These are phyloP conservation scores for Dryobates pubescens DNA, from an alignment of 2,797 vertebrate species.

Conservation along the genomic window DNA sequence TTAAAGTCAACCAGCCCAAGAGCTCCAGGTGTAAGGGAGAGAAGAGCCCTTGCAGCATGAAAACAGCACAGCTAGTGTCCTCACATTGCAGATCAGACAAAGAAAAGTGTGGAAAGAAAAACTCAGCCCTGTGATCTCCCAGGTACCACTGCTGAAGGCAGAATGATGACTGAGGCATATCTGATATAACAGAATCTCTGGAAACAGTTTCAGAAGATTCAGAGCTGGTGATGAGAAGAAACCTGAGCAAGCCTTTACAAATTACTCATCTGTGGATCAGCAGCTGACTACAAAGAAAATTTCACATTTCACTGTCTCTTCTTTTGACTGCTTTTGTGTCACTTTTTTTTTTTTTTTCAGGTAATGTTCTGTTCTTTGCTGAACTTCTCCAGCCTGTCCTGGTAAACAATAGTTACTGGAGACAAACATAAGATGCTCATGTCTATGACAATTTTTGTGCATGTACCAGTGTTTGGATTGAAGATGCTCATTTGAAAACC, in stretches of 20 bases:
- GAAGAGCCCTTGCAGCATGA: not conserved
- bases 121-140: not conserved
- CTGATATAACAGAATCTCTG: constrained; percentile 1
- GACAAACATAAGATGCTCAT: not conserved
- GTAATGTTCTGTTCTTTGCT: not conserved
- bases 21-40: not conserved
- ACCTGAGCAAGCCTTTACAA: not conserved
- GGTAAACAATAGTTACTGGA: not conserved
- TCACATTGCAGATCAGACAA: not conserved
- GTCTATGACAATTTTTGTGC: not conserved
- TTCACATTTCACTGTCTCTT: not conserved
- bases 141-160: not conserved
- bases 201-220: constrained; percentile 7
- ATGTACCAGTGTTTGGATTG: not conserved
- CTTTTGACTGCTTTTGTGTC: constrained; percentile 23
- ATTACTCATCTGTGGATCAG: constrained; percentile 41
- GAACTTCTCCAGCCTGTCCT: not conserved
- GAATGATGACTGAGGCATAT: not conserved
- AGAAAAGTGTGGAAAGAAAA: not conserved
- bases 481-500: not conserved
- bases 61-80: not conserved
- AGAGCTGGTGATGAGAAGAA: constrained; percentile 30
- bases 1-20: not conserved
- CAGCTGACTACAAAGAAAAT: constrained; percentile 13
- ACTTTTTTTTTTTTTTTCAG: constrained; percentile 40